Evolutionary conservation across 2,113 vertebrate species (phyloP).

Genomic region (Cheirogaleus medius): DNA sequence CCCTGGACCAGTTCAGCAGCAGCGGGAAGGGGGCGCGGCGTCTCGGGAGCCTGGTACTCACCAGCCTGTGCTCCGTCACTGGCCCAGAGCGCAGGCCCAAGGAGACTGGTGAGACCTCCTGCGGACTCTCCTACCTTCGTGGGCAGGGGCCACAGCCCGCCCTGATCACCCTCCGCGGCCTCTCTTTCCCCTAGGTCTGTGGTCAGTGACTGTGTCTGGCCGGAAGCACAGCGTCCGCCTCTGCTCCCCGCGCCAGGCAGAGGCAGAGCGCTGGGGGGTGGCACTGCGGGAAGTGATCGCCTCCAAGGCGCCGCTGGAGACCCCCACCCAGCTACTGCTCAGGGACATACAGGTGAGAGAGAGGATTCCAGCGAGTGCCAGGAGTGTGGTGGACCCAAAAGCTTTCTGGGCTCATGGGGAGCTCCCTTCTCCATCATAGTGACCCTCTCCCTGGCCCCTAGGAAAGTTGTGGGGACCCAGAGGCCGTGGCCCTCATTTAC

Average conservation of each 20-base stretch:
- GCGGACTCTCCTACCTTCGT: neutral
- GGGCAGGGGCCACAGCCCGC: neutral
- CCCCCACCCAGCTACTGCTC: constrained; percentile 96
- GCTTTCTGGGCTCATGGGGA: neutral
- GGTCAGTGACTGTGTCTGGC: constrained; percentile 95
- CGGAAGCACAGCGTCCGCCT: constrained; percentile 94
- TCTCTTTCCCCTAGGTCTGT: constrained; percentile 88
- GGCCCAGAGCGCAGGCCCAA: constrained; percentile 96
- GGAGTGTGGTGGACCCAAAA: neutral
- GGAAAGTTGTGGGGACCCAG: constrained; percentile 93
- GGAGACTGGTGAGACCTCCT: constrained; percentile 90
- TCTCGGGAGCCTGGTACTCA: constrained; percentile 94
- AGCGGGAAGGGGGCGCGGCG: constrained; percentile 90
- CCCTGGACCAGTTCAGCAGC: constrained; percentile 95
- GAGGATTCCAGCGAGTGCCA: neutral
- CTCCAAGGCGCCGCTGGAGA: constrained; percentile 94
- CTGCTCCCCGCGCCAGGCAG: constrained; percentile 93
- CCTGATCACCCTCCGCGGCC: neutral
- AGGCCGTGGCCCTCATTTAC: constrained; percentile 96
- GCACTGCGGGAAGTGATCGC: constrained; percentile 95
- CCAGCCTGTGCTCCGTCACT: constrained; percentile 95
- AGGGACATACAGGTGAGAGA: constrained; percentile 92
- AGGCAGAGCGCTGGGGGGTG: constrained; percentile 95
- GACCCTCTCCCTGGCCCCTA: constrained; percentile 64
- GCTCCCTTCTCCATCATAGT: neutral